Base-by-base conservation (phyloP, 1,140 invertebrate genomes). In the Asobara japonica region DNA sequence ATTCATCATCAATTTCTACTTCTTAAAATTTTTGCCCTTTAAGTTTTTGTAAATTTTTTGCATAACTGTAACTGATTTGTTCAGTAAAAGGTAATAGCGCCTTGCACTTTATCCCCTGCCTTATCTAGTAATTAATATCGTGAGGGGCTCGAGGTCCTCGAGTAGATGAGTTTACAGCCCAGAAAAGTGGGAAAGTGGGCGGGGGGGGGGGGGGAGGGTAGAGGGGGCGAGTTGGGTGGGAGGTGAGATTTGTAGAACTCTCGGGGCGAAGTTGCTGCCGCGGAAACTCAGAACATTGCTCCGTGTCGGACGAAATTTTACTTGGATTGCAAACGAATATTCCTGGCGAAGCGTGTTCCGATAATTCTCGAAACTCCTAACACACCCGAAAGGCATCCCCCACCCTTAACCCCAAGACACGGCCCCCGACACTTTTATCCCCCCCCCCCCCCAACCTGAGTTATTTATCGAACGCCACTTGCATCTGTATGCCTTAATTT, bases 241-340 rank as follows among this genome's bases (percentile, higher is more conserved):
- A 3, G 27, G 31, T 10, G 29, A 62, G 60, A 62, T 62, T 62
- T 62, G 60, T 62, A 7, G 25, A 62, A 62, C 60, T 30, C 60
- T 16, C 29, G 60, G 29, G 60, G 60, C 60, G 31, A 62, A 56
- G 18, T 56, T 62, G 27, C 60, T 62, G n/a, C 13, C 60, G 29
- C 16, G 31, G 60, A 31, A 62, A 62, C 60, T 62, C 60, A 18
- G 30, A 62, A 62, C 27, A 31, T 31, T 16, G 30, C 20, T 22
- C 22, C 20, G 13, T 62, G 60, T 62, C 31, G 60, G 60, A 62
- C 60, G 29, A 62, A 62, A 30, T 62, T 62, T 62, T 18, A 62
- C 60, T 56, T 31, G 60, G 60, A 31, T 62, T 62, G 60, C 60
- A 62, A 62, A 62, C 60, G 60, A 62, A 62, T 62, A 62, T 30